These are phyloP conservation scores for Galerucella pusilla DNA, from an alignment of 2,888 invertebrate genomes.

Conservation along the genomic window DNA sequence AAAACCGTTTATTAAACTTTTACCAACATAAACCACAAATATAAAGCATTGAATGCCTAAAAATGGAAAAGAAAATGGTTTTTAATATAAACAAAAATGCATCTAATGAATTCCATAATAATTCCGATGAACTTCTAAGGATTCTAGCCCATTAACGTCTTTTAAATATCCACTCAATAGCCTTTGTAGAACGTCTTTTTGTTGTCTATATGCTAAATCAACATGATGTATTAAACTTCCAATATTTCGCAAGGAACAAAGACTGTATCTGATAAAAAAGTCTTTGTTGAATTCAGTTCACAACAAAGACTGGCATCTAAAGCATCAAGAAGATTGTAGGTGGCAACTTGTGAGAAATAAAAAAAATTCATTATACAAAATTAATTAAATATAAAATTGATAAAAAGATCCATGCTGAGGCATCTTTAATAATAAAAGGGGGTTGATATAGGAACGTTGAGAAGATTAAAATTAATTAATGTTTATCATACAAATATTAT, in stretches of 20 bases:
- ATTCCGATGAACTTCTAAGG: neutral
- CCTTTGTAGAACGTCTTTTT: neutral
- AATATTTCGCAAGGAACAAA: neutral
- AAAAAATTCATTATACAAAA: neutral
- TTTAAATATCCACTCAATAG: neutral
- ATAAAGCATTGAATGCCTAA: neutral
- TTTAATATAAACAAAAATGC: neutral
- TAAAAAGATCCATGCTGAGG: too few species aligned
- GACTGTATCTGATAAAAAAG: neutral
- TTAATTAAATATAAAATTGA: neutral
- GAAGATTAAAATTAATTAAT: too few species aligned
- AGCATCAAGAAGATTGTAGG: neutral
- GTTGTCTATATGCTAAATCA: neutral
- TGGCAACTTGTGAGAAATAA: neutral
- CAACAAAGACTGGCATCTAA: neutral
- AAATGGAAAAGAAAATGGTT: neutral
- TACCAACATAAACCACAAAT: neutral
- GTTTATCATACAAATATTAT: too few species aligned
- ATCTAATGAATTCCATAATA: neutral
- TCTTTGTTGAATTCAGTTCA: neutral
- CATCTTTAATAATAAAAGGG: too few species aligned
- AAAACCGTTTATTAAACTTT: too few species aligned
- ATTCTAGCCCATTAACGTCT: neutral
- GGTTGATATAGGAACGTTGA: too few species aligned
- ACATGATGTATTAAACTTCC: neutral